Percentiles rank a stretch among this genome's conserved stretches.
Evolutionary conservation across 2,888 invertebrate species (phyloP).

Genomic region (Dromius quadrimaculatus): DNA sequence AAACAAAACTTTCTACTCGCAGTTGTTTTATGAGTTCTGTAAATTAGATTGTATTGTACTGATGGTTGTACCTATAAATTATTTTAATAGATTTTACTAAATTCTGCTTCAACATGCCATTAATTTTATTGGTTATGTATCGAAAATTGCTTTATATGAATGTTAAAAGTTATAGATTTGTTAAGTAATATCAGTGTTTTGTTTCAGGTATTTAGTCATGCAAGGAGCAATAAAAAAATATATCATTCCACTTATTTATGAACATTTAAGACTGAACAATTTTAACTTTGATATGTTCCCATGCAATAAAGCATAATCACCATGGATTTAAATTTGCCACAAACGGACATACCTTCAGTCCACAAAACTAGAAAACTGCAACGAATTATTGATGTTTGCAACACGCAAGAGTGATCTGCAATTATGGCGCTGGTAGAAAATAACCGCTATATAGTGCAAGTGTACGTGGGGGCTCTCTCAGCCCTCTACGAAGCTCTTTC

Average conservation of each 20-base stretch:
- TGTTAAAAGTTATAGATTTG: not conserved
- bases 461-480: conserved; percentile 90
- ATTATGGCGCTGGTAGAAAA: conserved; percentile 73
- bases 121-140: conserved; percentile 27
- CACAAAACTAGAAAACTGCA: conserved; percentile 22
- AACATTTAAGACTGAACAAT: conserved; percentile 49
- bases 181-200: conserved; percentile 26
- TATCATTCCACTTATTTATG: conserved; percentile 48
- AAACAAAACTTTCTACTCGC: conserved; percentile 31
- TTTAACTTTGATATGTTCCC: conserved; percentile 21
- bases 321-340: conserved; percentile 38
- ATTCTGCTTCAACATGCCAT: conserved; percentile 4
- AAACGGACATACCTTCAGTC: not conserved
- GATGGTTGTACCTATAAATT: conserved; percentile 15
- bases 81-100: conserved; percentile 28
- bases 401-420: conserved; percentile 57
- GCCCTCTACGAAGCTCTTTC: conserved; percentile 90
- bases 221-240: conserved; percentile 46
- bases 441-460: conserved; percentile 82
- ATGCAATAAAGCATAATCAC: conserved; percentile 42
- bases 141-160: not conserved
- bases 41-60: conserved; percentile 4
- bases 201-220: conserved; percentile 51
- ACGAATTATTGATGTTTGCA: conserved; percentile 44
- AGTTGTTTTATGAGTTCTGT: conserved; percentile 26